Evolutionary conservation across 1,140 invertebrate species (phyloP).

Genomic region (Zaprionus vittiger): DNA sequence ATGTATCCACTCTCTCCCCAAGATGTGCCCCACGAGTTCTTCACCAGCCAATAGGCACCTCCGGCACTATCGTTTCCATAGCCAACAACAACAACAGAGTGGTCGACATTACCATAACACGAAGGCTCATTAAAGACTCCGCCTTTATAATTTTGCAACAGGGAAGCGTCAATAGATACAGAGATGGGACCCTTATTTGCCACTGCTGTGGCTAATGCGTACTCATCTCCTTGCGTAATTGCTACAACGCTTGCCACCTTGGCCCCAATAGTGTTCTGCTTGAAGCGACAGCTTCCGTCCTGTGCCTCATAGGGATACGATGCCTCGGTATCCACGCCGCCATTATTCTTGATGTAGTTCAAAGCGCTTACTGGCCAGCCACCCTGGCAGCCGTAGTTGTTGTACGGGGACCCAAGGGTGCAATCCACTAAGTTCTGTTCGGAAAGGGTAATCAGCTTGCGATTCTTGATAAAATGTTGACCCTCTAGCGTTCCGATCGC

Average conservation of each 20-base stretch:
- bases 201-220: conserved; percentile 88
- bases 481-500: conserved; percentile 93
- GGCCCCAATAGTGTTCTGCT: conserved; percentile 1
- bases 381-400: conserved; percentile 94
- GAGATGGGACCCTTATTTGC: conserved; percentile 86
- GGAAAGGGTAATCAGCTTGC: conserved; percentile 90
- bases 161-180: conserved; percentile 28
- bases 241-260: conserved; percentile 85
- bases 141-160: conserved; percentile 18
- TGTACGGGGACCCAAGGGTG: conserved; percentile 86
- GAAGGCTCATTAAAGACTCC: conserved; percentile 84
- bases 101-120: conserved; percentile 86
- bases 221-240: conserved; percentile 87
- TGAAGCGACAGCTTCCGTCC: conserved; percentile 83
- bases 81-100: conserved; percentile 88
- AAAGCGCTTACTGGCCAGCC: conserved; percentile 87
- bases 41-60: conserved; percentile 88
- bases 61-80: conserved; percentile 85
- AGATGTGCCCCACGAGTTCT: conserved; percentile 86
- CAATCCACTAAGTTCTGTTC: conserved; percentile 97
- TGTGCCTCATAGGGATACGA: conserved; percentile 87
- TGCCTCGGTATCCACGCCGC: conserved; percentile 86
- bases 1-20: conserved; percentile 88
- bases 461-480: conserved; percentile 87
- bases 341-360: conserved; percentile 91